Conservation (phyloP, 2,888 invertebrate genomes). For the Ophion ventricosus region DNA sequence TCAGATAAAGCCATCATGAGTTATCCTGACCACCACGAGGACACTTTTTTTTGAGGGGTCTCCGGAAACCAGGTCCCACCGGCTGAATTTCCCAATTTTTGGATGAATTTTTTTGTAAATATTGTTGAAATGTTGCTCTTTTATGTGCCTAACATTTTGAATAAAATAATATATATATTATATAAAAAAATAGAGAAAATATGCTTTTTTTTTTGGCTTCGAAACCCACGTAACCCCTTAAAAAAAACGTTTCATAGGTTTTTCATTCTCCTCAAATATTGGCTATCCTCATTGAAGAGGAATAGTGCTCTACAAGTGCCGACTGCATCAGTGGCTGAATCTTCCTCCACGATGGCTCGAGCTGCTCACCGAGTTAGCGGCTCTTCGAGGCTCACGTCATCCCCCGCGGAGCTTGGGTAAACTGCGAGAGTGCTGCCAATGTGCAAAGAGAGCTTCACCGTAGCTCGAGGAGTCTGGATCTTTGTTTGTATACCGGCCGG, state of each 20-base stretch:
- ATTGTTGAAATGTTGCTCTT: too few species aligned
- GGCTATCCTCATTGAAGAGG: slow-evolving; percentile 9
- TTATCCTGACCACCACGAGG: too few species aligned
- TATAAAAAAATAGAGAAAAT: too few species aligned
- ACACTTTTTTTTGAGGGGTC: too few species aligned
- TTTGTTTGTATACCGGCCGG: background rate
- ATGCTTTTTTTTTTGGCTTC: too few species aligned
- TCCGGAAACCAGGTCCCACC: too few species aligned
- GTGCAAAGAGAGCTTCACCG: background rate
- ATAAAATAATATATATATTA: too few species aligned
- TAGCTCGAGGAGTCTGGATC: slow-evolving; percentile 7
- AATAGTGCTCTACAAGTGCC: background rate
- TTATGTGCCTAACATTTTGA: too few species aligned
- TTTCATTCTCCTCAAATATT: slow-evolving; percentile 17
- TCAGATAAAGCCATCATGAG: too few species aligned
- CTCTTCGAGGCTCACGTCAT: background rate
- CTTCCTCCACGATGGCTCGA: background rate
- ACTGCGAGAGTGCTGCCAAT: slow-evolving; percentile 43
- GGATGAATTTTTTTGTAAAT: too few species aligned
- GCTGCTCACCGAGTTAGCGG: slow-evolving; percentile 32
- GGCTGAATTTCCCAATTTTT: too few species aligned
- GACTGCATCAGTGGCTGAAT: slow-evolving; percentile 1
- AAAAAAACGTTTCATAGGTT: background rate
- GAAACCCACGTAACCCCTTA: too few species aligned
- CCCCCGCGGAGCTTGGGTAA: slow-evolving; percentile 13